Base-by-base conservation (phyloP, 2,888 invertebrate species). In the Synergus umbraculus region DNA sequence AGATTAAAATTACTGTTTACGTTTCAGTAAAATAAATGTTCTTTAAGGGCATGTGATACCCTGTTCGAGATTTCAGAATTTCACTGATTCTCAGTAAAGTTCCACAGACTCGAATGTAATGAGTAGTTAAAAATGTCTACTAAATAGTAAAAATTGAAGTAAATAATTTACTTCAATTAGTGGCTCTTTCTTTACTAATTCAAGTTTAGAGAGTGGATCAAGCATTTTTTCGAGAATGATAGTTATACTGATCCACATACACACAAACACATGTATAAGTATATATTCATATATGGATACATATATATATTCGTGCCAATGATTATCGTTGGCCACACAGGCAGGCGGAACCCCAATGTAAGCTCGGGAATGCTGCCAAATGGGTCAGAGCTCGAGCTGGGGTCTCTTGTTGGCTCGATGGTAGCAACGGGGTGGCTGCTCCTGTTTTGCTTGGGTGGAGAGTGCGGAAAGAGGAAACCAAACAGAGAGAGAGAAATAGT, bases 351-450 rank as follows among this genome's bases (percentile, higher is more conserved):
- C 85, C 84, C 84, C 83, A 83, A 84, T 83, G 85, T 86, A 84
- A 85, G 85, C 86, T 88, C 87, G 89, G 90, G 90, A 90, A 88
- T 84, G 79, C 69, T 91, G 91, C 91, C 90, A 91, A 91, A 91
- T 91, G 86, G 91, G 90, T 91, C 91, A 90, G 88, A 89, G 87
- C 87, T 87, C 85, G 88, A 85, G 84, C 86, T 81, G 87, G 85
- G 83, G 85, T 15, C 81, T 77, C 73, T 77, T 63, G 67, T 78
- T 67, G 69, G 76, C 73, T 76, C 78, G 76, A 73, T 54, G 64
- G 60, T 66, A 73, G 69, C 81, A 65, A 78, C 82, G 82, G 78
- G 78, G 79, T 76, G 83, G 84, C 60, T 81, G 78, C 81, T 79
- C 78, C 80, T 81, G 83, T 80, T 83, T 81, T 83, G 80, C 78